A percentile compares a stretch with the other conserved stretches of the same genome.
Conservation (phyloP, 1,140 invertebrate genomes). For the Nephotettix cincticeps region DNA sequence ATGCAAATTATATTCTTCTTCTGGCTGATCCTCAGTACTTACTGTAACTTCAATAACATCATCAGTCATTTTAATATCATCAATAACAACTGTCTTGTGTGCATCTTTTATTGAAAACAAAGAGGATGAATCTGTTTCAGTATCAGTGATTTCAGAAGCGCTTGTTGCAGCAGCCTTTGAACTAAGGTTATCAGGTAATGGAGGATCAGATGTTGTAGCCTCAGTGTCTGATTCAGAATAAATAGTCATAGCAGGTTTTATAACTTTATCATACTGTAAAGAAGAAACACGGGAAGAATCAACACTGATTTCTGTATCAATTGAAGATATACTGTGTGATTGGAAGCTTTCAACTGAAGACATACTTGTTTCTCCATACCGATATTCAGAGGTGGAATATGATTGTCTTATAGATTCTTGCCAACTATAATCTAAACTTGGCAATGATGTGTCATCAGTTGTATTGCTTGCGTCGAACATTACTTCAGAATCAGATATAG, state of each 20-base stretch:
- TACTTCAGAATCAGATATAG: too few relatives aligned
- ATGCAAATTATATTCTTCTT: neutral
- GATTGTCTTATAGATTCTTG: too few relatives aligned
- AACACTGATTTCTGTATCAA: neutral
- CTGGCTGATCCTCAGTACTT: slow-evolving; percentile 27
- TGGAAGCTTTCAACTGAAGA: neutral
- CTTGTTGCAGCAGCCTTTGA: neutral
- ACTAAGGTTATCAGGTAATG: neutral
- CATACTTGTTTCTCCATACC: too few relatives aligned
- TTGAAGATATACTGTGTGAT: neutral
- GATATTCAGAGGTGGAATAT: too few relatives aligned
- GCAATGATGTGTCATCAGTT: too few relatives aligned
- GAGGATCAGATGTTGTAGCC: slow-evolving; percentile 16
- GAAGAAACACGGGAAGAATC: too few relatives aligned
- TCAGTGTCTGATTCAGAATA: slow-evolving; percentile 28
- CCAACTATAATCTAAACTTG: too few relatives aligned
- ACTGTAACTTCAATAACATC: slow-evolving; percentile 49
- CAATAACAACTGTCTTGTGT: slow-evolving; percentile 32
- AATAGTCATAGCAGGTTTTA: neutral
- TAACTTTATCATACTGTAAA: neutral
- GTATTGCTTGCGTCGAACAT: too few relatives aligned
- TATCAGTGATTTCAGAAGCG: slow-evolving; percentile 29
- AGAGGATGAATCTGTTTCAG: slow-evolving; percentile 16
- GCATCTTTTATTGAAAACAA: slow-evolving; percentile 6
- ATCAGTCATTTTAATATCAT: slow-evolving; percentile 48